Evolutionary conservation across 1,140 invertebrate genomes (phyloP).

Genomic region (Planococcus citri): DNA sequence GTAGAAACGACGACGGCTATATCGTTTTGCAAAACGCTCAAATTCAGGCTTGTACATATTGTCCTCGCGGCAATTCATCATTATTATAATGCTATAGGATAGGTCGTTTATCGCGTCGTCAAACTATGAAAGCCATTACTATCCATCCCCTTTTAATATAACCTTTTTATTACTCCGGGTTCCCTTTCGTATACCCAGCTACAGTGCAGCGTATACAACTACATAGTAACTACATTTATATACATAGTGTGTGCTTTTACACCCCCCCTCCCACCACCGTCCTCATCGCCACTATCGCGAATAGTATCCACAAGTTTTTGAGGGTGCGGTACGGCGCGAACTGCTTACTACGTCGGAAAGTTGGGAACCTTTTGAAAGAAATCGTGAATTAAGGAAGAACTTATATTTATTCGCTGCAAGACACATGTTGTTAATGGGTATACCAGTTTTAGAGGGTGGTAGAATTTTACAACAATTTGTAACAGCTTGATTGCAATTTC

Average conservation of each 20-base stretch:
- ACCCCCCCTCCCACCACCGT: too few species aligned
- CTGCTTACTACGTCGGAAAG: background rate
- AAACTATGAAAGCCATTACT: background rate
- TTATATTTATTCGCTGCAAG: background rate
- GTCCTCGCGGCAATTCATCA: slow-evolving; percentile 1
- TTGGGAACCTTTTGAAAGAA: background rate
- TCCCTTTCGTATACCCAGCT: too few species aligned
- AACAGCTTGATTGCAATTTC: slow-evolving; percentile 6
- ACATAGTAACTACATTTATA: too few species aligned
- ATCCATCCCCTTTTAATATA: background rate
- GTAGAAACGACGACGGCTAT: background rate
- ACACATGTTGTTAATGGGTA: slow-evolving; percentile 2
- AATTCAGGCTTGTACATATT: background rate
- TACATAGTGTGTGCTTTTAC: too few species aligned
- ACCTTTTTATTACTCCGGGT: background rate
- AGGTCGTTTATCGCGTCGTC: background rate
- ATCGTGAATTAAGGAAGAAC: slow-evolving; percentile 2
- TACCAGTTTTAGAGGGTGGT: background rate
- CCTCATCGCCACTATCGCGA: too few species aligned
- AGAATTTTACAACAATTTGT: slow-evolving; percentile 3
- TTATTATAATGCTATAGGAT: slow-evolving; percentile 1
- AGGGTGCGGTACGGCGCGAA: background rate
- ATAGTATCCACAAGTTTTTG: too few species aligned
- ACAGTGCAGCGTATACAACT: too few species aligned
- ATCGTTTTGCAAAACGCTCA: background rate